phyloP scores from a whole-genome alignment of 2,797 vertebrate genomes.

The Gadopsis marmoratus region DNA sequence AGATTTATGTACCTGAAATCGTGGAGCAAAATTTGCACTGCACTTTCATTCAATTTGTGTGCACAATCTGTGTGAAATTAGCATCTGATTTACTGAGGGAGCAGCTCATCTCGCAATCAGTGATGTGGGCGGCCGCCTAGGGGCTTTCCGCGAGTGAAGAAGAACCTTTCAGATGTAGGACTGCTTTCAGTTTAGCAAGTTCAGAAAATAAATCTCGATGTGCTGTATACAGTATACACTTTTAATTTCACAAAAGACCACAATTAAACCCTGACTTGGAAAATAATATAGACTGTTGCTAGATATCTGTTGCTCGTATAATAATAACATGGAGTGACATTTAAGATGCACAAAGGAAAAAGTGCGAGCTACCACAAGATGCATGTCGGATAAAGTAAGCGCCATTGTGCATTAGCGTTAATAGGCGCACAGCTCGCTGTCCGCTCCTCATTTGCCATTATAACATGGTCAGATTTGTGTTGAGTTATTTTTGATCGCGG shows the following conservation, averaged over 20 bases:
- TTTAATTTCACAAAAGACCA: neutral
- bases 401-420: neutral
- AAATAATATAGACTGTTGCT: neutral
- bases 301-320: neutral
- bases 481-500: neutral
- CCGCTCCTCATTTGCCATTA: neutral
- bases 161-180: neutral
- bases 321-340: slow-evolving; percentile 15
- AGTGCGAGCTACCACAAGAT: neutral
- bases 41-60: slow-evolving; percentile 14
- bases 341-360: slow-evolving; percentile 17
- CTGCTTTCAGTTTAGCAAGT: neutral
- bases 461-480: neutral
- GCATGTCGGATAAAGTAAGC: slow-evolving; percentile 22
- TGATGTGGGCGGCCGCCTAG: neutral
- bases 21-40: neutral
- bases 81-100: slow-evolving; percentile 3
- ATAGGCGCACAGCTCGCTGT: neutral
- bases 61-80: slow-evolving; percentile 9
- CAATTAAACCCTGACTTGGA: neutral
- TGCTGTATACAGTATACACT: too few relatives aligned
- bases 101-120: slow-evolving; percentile 12
- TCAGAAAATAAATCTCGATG: neutral
- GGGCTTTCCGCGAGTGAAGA: neutral
- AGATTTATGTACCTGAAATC: neutral